Base-by-base conservation (phyloP, 2,888 invertebrate genomes). In the Euspilapteryx auroguttella region DNA sequence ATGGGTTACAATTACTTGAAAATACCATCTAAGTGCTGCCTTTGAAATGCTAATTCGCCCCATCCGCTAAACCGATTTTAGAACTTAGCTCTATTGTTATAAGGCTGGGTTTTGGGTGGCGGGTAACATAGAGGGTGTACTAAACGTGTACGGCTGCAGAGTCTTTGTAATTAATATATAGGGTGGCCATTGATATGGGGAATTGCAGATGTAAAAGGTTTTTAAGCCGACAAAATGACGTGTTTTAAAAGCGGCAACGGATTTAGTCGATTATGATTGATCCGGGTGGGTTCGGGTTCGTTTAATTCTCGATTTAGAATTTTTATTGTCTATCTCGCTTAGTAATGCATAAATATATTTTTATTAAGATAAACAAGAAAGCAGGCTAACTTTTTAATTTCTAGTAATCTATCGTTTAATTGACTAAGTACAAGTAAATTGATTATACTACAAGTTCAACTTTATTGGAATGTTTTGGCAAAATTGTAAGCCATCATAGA, bases 131-230 rank as follows among this genome's bases (percentile, higher is more conserved):
- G 59, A 53, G 64, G 62, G 63, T 58, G 55, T 55, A 45, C 44
- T 49, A 55, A 49, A 47, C 52, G 46, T 37, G 36, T 47, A 56
- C 61, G 56, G 55, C 44, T 55, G 47, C 62, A 62, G 64, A 40
- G 35, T 44, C 59, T 65, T 64, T 66, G 69, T 68, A 71, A 73
- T 66, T 64, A 66, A 69, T 68, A 73, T 56, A 61, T 63, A 71
- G 56, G 62, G 62, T 53, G 53, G 49, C 56, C 51, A 69, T 68
- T 69, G 65, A 68, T 62, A 68, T 51, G 56, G 50, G 57, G 50
- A 65, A 66, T 68, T 61, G 57, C 47, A 53, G 48, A 53, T 50
- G n/a, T n/a, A n/a, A n/a, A n/a, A n/a, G n/a, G n/a, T n/a, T n/a
- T n/a, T n/a, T n/a, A n/a, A 40, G 44, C 40, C 41, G 45, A 57